phyloP scores from a whole-genome alignment of 1,140 invertebrate species.

The Venturia canescens region DNA sequence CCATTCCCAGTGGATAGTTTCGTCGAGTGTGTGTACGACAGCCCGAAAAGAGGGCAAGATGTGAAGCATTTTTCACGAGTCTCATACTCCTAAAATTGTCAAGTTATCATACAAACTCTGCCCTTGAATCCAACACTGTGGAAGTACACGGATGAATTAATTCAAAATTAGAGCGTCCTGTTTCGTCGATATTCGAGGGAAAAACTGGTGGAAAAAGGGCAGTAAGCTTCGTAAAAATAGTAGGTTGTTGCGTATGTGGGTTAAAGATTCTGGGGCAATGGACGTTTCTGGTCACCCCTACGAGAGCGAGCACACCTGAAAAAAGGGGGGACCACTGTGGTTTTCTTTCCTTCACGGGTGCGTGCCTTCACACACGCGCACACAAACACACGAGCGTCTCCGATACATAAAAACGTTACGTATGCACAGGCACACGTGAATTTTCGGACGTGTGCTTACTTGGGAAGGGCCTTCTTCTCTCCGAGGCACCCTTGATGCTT shows the following conservation, averaged over 20 bases:
- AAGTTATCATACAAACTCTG: too few species aligned
- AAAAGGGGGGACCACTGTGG: conserved; percentile 6
- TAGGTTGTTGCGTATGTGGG: neutral
- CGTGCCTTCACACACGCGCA: neutral
- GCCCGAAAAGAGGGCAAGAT: too few species aligned
- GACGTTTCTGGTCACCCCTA: conserved; percentile 19
- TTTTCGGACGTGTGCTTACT: neutral
- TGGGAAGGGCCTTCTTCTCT: neutral
- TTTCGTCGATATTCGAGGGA: too few species aligned
- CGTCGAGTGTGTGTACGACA: too few species aligned
- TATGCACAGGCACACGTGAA: neutral
- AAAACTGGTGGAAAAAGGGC: neutral
- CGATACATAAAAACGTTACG: neutral
- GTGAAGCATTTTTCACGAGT: too few species aligned
- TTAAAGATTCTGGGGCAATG: conserved; percentile 8
- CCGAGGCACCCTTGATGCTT: conserved; percentile 3
- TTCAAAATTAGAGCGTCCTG: too few species aligned
- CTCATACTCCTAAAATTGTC: too few species aligned
- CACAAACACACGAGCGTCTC: neutral
- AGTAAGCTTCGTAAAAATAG: neutral
- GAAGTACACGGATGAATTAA: too few species aligned
- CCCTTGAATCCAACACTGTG: too few species aligned
- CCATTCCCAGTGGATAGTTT: too few species aligned
- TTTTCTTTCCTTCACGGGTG: conserved; percentile 7
- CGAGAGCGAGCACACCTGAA: conserved; percentile 6